A percentile compares a stretch with the other conserved stretches of the same genome.
phyloP scores from a whole-genome alignment of 1,140 invertebrate species.

The Drosophila grimshawi region DNA sequence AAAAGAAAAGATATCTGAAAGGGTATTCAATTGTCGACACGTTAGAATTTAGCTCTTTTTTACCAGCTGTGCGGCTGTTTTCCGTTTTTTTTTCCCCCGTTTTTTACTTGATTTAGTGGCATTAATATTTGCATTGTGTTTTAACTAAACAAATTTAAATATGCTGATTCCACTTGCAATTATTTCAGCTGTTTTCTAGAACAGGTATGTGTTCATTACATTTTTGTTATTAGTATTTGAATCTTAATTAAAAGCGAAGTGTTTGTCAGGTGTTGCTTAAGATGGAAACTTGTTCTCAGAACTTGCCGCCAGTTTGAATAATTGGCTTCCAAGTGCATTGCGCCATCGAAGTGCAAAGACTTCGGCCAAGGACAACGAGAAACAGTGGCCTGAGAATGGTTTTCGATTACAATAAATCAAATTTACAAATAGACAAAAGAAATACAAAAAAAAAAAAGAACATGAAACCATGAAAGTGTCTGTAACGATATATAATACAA shows the following conservation, averaged over 20 bases:
- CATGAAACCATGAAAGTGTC: conserved; percentile 59
- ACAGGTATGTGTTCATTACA: not conserved
- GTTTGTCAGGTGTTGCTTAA: not conserved
- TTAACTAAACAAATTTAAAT: conserved; percentile 1
- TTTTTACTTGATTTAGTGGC: not conserved
- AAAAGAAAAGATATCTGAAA: not conserved
- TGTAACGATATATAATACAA: conserved; percentile 20
- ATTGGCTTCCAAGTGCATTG: conserved; percentile 29
- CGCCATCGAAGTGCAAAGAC: conserved; percentile 31
- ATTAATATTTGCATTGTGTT: conserved; percentile 13
- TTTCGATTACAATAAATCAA: conserved; percentile 68
- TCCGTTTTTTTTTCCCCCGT: not conserved
- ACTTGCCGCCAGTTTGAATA: conserved; percentile 21
- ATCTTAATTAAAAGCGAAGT: not conserved
- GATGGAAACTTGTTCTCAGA: conserved; percentile 21
- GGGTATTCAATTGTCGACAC: not conserved
- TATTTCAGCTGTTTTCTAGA: not conserved
- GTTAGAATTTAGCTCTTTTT: not conserved
- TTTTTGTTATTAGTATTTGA: not conserved
- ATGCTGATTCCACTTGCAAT: not conserved
- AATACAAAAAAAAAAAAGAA: not conserved
- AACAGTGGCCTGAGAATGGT: conserved; percentile 38
- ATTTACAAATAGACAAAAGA: conserved; percentile 48
- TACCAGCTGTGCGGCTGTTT: conserved; percentile 37
- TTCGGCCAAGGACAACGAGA: conserved; percentile 40